Conservation (phyloP, 2,888 invertebrate species). For the Hirudinaria manillensis region DNA sequence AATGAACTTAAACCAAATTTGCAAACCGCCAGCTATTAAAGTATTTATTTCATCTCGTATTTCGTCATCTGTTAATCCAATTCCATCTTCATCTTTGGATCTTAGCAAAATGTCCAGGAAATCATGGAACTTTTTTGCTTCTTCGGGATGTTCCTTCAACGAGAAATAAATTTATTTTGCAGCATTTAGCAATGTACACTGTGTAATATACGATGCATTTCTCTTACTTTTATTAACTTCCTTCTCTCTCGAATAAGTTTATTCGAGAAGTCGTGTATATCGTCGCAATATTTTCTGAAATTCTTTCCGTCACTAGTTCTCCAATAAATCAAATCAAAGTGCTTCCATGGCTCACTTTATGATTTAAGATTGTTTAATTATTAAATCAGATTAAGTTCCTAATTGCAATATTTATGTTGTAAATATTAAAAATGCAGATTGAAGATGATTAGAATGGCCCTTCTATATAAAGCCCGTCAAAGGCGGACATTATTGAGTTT, state of each 20-base stretch:
- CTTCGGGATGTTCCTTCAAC: neutral
- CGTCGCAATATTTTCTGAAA: constrained; percentile 42
- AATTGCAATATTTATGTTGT: too few relatives aligned
- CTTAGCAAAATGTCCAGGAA: constrained; percentile 38
- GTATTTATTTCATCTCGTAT: constrained; percentile 48
- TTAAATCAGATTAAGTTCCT: too few relatives aligned
- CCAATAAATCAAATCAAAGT: constrained; percentile 41
- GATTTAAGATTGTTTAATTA: too few relatives aligned
- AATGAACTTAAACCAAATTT: neutral
- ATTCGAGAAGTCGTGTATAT: constrained; percentile 42
- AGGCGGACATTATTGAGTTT: too few relatives aligned
- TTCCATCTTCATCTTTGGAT: constrained; percentile 42
- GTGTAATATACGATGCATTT: neutral
- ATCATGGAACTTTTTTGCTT: constrained; percentile 33
- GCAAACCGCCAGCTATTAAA: constrained; percentile 41
- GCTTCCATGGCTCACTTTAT: constrained; percentile 3
- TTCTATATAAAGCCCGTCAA: too few relatives aligned
- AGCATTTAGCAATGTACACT: neutral
- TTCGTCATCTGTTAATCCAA: constrained; percentile 44
- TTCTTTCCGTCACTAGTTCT: constrained; percentile 40
- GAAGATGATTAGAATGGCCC: too few relatives aligned
- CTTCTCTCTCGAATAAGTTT: constrained; percentile 43
- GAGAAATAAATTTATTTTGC: neutral
- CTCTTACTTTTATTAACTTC: neutral
- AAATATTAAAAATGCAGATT: too few relatives aligned